phyloP scores from a whole-genome alignment of 2,888 invertebrate species.

The Coremacera marginata region DNA sequence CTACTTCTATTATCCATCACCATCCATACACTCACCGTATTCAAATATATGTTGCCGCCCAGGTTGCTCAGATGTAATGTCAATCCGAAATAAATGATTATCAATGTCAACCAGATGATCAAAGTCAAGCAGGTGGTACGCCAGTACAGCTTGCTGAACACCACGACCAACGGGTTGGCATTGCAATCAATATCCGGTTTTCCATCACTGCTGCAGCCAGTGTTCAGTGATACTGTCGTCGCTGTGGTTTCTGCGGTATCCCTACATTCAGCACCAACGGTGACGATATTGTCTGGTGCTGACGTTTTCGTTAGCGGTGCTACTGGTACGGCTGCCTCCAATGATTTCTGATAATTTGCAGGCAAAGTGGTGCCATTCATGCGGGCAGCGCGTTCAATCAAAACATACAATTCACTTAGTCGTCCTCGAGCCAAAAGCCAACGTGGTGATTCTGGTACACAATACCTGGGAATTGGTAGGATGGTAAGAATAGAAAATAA shows the following conservation, averaged over 20 bases:
- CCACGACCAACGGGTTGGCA: constrained; percentile 73
- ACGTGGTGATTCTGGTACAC: constrained; percentile 82
- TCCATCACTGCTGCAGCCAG: constrained; percentile 61
- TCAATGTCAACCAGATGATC: constrained; percentile 80
- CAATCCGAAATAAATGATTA: constrained; percentile 84
- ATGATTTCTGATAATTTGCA: constrained; percentile 76
- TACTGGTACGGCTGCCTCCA: constrained; percentile 62
- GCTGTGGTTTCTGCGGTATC: constrained; percentile 3
- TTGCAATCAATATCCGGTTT: constrained; percentile 33
- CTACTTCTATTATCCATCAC: neutral
- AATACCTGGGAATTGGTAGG: constrained; percentile 72
- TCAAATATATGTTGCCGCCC: constrained; percentile 80
- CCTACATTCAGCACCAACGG: constrained; percentile 17
- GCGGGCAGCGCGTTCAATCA: constrained; percentile 76
- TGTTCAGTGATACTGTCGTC: constrained; percentile 54
- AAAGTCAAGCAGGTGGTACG: constrained; percentile 78
- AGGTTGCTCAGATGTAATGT: constrained; percentile 81
- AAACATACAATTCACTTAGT: constrained; percentile 75
- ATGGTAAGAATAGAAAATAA: neutral
- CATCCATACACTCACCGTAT: constrained; percentile 72
- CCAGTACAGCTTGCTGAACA: constrained; percentile 76
- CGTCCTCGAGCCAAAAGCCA: constrained; percentile 81
- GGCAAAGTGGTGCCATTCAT: constrained; percentile 76
- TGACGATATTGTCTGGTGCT: neutral
- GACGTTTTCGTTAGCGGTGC: constrained; percentile 65